Base-by-base conservation (phyloP, 2,888 invertebrate genomes). In the Aphodius sticticus region DNA sequence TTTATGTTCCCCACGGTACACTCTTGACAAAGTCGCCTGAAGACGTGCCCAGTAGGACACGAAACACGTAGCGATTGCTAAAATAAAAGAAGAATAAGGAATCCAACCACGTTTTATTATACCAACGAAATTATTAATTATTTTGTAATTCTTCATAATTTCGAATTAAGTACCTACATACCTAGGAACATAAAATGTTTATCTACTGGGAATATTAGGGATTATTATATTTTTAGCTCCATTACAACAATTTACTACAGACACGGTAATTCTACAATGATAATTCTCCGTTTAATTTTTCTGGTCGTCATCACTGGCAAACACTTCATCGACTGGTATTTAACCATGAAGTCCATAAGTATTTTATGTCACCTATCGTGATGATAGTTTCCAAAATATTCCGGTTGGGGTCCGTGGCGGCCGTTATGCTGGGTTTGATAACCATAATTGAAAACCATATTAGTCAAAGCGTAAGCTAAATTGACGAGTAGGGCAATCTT, bases 401-500 rank as follows among this genome's bases (percentile, higher is more conserved):
- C 81, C 15, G 82, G 82, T 76, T 83, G 70, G 12, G 53, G 53
- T 36, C 37, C 36, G 7, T 74, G 74, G 35, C 26, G 2, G n/a
- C 84, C 2, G 89, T 88, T 76, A 86, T 86, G 70, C 87, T 86
- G 37, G 15, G 15, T 53, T 53, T 53, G n/a, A 6, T 74, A 74
- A 74, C 37, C n/a, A 35, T 70, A 77, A 69, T 87, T 86, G 77
- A 90, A 87, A 0, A 91, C 82, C 6, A 83, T 85, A 81, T 87
- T 88, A 84, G 91, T 91, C 83, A 93, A 88, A 74, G 94, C 93
- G 83, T 95, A 91, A 1, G 95, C 90, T 36, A 94, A 94, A 35
- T 93, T 93, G 12, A 95, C 90, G 77, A 95, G 88, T 7, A 96
- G 88, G 0, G 95, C 95, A 76, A 96, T 82, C 87, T 96, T 96